phyloP scores from a whole-genome alignment of 2,113 vertebrate species.

The Trematomus loennbergii region DNA sequence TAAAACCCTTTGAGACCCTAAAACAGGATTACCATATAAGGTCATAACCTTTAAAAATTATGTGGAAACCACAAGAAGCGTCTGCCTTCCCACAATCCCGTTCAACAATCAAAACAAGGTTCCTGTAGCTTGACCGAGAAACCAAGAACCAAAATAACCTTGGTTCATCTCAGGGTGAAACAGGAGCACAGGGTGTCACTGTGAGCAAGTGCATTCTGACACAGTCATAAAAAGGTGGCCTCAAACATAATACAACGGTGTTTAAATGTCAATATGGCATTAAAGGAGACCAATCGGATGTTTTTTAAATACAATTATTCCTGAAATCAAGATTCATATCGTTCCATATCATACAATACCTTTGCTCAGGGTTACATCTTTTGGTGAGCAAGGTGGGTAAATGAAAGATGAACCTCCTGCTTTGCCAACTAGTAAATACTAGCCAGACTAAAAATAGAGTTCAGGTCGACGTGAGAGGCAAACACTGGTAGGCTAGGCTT shows the following conservation, averaged over 20 bases:
- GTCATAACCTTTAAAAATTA: slow-evolving; percentile 14
- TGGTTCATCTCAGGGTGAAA: slow-evolving; percentile 49
- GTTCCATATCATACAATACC: background rate
- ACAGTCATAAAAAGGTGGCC: background rate
- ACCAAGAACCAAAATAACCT: slow-evolving; percentile 69
- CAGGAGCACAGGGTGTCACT: slow-evolving; percentile 32
- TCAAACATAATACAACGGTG: background rate
- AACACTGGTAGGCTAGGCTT: background rate
- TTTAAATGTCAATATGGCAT: background rate
- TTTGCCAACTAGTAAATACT: slow-evolving; percentile 45
- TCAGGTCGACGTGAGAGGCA: slow-evolving; percentile 30
- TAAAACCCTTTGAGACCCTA: background rate
- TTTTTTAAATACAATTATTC: background rate
- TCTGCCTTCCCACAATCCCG: slow-evolving; percentile 10
- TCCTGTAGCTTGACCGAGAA: slow-evolving; percentile 37
- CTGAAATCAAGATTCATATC: background rate
- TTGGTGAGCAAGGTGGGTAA: slow-evolving; percentile 35
- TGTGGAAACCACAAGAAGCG: slow-evolving; percentile 4
- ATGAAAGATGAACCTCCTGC: slow-evolving; percentile 67
- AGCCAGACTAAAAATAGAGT: slow-evolving; percentile 77
- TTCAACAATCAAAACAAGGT: slow-evolving; percentile 41
- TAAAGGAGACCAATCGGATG: background rate
- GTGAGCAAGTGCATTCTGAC: slow-evolving; percentile 16
- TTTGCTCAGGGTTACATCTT: background rate
- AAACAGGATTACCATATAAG: slow-evolving; percentile 12